Conservation (phyloP, 2,888 invertebrate genomes). For the Teleiodes luculella region DNA sequence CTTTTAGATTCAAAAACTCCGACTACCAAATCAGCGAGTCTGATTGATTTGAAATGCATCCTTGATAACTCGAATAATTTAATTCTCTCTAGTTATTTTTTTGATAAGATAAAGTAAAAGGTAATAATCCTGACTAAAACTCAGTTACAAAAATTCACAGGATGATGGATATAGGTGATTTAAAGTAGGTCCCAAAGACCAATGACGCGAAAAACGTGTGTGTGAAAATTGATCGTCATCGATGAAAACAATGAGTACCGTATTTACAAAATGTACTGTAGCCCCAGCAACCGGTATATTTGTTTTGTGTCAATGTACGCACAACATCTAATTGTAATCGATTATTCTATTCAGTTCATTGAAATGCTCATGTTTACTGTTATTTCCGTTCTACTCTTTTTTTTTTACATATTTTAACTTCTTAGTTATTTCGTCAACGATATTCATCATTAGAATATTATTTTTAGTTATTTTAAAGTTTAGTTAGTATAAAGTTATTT, state of each 20-base stretch:
- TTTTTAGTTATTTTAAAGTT: no score
- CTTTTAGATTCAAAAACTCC: not conserved
- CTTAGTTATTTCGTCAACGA: no score
- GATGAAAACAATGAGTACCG: conserved; percentile 15
- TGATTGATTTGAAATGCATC: not conserved
- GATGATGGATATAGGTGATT: no score
- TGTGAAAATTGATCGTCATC: conserved; percentile 40
- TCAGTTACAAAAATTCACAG: no score
- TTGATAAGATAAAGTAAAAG: no score
- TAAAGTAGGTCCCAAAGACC: conserved; percentile 24
- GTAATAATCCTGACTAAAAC: no score
- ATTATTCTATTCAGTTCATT: conserved; percentile 21
- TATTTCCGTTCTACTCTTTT: no score
- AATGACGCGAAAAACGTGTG: conserved; percentile 45
- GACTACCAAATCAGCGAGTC: not conserved
- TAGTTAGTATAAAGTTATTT: no score
- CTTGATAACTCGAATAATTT: not conserved
- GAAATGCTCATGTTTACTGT: not conserved
- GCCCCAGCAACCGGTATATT: conserved; percentile 25
- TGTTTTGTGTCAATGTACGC: conserved; percentile 34
- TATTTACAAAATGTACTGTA: conserved; percentile 6
- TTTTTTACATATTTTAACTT: no score
- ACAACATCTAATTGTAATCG: conserved; percentile 25
- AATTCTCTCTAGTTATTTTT: no score
- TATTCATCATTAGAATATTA: no score